Conservation (phyloP, 2,888 invertebrate species). For the Hoplodrina ambigua region DNA sequence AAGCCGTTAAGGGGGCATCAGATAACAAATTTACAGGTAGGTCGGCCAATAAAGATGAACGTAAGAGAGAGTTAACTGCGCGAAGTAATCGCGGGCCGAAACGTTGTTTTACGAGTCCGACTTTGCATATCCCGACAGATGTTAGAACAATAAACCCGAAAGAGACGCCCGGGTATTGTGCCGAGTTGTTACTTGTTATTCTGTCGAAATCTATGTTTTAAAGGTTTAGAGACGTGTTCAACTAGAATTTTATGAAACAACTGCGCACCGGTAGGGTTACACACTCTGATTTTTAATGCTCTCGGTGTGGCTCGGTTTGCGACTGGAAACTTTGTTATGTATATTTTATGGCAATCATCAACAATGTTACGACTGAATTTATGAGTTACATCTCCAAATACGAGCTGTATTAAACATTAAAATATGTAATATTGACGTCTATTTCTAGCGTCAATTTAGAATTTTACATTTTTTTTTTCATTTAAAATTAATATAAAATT, state of each 20-base stretch:
- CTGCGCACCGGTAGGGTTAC: constrained; percentile 62
- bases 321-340: constrained; percentile 59
- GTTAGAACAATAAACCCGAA: constrained; percentile 84
- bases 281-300: constrained; percentile 67
- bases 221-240: constrained; percentile 75
- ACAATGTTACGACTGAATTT: constrained; percentile 62
- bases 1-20: constrained; percentile 78
- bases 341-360: constrained; percentile 63
- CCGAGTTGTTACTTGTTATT: constrained; percentile 77
- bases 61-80: constrained; percentile 87
- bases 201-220: constrained; percentile 77
- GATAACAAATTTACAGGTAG: constrained; percentile 87
- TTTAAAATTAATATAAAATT: neutral
- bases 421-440: constrained; percentile 35
- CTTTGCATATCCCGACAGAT: constrained; percentile 88
- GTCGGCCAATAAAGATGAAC: constrained; percentile 83
- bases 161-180: constrained; percentile 77
- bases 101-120: constrained; percentile 83
- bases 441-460: constrained; percentile 19
- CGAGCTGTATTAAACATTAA: constrained; percentile 47
- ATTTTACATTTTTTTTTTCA: neutral
- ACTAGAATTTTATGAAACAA: constrained; percentile 75
- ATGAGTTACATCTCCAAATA: constrained; percentile 53
- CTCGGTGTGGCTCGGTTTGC: constrained; percentile 47
- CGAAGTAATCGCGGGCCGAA: constrained; percentile 80